Conservation (phyloP, 2,888 invertebrate genomes). For the Venusia cambrica region DNA sequence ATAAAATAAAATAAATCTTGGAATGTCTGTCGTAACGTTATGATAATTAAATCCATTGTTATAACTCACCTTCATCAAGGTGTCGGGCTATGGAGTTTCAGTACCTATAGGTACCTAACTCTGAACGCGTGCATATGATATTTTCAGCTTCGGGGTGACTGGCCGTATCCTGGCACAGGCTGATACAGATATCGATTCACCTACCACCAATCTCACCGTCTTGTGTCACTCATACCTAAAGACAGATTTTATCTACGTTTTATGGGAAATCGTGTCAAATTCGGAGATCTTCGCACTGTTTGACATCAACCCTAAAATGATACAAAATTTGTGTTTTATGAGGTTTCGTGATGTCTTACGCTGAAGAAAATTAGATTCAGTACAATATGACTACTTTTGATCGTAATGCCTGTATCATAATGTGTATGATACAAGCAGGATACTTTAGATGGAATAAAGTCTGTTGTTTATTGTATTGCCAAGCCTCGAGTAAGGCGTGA, state of each 20-base stretch:
- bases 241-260: conserved; percentile 31
- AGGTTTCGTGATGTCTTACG: not conserved
- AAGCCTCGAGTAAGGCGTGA: too few relatives aligned
- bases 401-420: too few relatives aligned
- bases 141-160: conserved; percentile 59
- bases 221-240: conserved; percentile 53
- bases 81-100: not conserved
- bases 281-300: conserved; percentile 15
- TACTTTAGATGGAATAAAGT: too few relatives aligned
- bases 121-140: conserved; percentile 41
- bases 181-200: conserved; percentile 62
- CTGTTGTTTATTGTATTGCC: too few relatives aligned
- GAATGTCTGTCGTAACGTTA: too few relatives aligned
- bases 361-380: too few relatives aligned
- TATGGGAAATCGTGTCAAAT: conserved; percentile 25
- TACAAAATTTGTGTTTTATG: conserved; percentile 7
- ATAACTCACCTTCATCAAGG: too few relatives aligned
- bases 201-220: conserved; percentile 45
- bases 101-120: conserved; percentile 6
- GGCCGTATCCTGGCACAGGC: conserved; percentile 60
- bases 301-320: not conserved
- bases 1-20: too few relatives aligned
- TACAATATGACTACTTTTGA: too few relatives aligned
- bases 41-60: too few relatives aligned
- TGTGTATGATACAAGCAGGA: too few relatives aligned